These are phyloP conservation scores for Ageneiosus marmoratus DNA, from an alignment of 2,113 vertebrate genomes.

Conservation along the genomic window DNA sequence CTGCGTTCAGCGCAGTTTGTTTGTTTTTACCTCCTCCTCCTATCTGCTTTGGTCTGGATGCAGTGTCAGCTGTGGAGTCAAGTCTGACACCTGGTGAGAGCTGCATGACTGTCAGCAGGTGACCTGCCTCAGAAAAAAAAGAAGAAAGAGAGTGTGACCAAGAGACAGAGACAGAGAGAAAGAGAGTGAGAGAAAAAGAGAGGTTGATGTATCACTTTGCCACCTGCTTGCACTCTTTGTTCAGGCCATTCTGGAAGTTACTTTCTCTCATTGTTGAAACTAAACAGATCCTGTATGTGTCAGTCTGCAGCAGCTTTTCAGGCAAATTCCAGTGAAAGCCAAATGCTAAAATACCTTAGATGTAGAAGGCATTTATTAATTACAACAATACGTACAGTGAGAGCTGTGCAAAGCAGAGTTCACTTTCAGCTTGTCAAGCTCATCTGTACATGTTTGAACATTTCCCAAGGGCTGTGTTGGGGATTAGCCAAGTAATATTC, in stretches of 20 bases:
- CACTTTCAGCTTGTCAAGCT: background rate
- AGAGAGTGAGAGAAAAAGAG: slow-evolving; percentile 47
- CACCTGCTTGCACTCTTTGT: slow-evolving; percentile 84
- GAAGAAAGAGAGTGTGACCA: slow-evolving; percentile 45
- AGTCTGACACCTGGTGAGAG: slow-evolving; percentile 40
- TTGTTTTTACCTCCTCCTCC: slow-evolving; percentile 62
- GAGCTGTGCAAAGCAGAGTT: slow-evolving; percentile 7
- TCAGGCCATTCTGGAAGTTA: slow-evolving; percentile 69
- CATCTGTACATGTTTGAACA: slow-evolving; percentile 18
- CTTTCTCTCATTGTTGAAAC: slow-evolving; percentile 68
- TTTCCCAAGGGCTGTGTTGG: slow-evolving; percentile 18
- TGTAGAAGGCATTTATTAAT: slow-evolving; percentile 16
- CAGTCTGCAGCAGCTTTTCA: background rate
- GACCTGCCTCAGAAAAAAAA: slow-evolving; percentile 72
- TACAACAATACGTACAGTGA: slow-evolving; percentile 26
- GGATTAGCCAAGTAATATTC: slow-evolving; percentile 17
- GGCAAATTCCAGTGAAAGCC: slow-evolving; percentile 5
- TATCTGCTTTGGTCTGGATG: slow-evolving; percentile 30
- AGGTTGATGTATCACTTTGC: slow-evolving; percentile 70
- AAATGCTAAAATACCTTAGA: slow-evolving; percentile 39
- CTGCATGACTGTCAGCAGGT: slow-evolving; percentile 58
- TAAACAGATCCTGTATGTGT: slow-evolving; percentile 46
- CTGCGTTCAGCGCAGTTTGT: slow-evolving; percentile 62
- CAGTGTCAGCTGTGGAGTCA: slow-evolving; percentile 7
- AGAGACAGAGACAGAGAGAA: background rate